Evolutionary conservation across 2,888 invertebrate species (phyloP), one percentile per base, ranked within the genome.

Genomic region (Parnassius orleans): DNA sequence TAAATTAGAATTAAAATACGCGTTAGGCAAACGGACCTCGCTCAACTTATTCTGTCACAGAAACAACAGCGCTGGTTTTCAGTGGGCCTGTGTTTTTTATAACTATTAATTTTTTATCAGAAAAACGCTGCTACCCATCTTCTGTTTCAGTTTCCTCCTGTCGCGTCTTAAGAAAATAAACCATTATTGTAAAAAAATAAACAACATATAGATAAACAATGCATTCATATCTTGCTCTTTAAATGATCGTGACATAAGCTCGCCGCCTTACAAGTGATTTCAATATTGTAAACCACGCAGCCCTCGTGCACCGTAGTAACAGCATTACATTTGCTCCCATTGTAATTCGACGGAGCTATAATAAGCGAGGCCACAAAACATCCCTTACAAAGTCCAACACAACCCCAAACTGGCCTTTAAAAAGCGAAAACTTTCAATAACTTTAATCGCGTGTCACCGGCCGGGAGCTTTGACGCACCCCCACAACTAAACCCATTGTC

Each of bases 391-490:
- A 77, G 76, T 77, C 79, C 78, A 79, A 80, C 77, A 78, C 77
- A 78, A 78, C 76, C 72, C 72, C 69, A 66, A 71, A 68, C 70
- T 66, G 68, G 67, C 71, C 70, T 70, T 74, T 79, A 79, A 77
- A 79, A 79, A 72, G 74, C 70, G 71, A 75, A 76, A 84, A 81
- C 84, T 85, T 87, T 87, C 88, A 89, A 91, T 89, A 87, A 85
- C 81, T 86, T 84, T 86, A 90, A 90, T 84, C 86, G 87, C 85
- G 79, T 83, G 87, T 88, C 88, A 86, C 48, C 48, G 81, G 81
- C 74, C 74, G 76, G 68, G 77, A 81, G 81, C 78, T 77, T 76
- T 86, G 87, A 88, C 88, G 83, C 84, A 86, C 89, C 90, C 84
- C 86, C 84, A 76, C 61, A 74, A 86, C 86, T 86, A 87, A 83